Base-by-base conservation (phyloP, 1,140 invertebrate genomes). In the Colletes latitarsis region DNA sequence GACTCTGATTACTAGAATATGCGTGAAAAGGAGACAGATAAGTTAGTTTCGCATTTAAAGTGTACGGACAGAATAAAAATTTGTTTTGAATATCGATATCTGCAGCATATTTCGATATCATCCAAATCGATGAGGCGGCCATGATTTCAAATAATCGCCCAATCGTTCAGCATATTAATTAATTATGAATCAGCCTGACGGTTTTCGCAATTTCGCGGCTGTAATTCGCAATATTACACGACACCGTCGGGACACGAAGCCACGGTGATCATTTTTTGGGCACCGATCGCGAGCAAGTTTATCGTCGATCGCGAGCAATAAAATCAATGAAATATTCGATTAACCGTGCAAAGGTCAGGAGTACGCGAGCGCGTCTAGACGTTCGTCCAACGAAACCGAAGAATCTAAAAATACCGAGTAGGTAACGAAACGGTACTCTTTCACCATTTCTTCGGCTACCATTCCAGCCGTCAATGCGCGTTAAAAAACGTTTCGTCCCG, bases 271-370 rank as follows among this genome's bases (percentile, higher is more conserved):
- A 12, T n/a, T 63, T 15, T 17, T 21, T n/a, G 21, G 21, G 17
- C 17, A 19, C 3, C 12, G 30, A 63, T 74, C 14, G 10, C 14
- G 17, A 39, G 15, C 21, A 74, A 53, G 12, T 64, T 53, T 30
- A 19, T 63, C 12, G 6, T 64, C 39, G n/a, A 53, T 19, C 30
- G 14, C 1, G n/a, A 12, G 8, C 60, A 43, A 66, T 53, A 75
- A 75, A 66, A 55, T 66, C 73, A 17, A 43, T 57, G 41, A 66
- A 66, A 66, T 75, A 43, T 49, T 64, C 21, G 39, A 66, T 75
- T 41, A 41, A 66, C 55, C 46, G 49, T 8, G 6, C 1, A 41
- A 63, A 63, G 62, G 62, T 63, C 62, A 63, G n/a, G 39, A 10
- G 30, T 52, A 39, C 15, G 19, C 21, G 21, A 30, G 8, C n/a